Base-by-base conservation (phyloP, 1,140 invertebrate species). In the Drosophila littoralis region DNA sequence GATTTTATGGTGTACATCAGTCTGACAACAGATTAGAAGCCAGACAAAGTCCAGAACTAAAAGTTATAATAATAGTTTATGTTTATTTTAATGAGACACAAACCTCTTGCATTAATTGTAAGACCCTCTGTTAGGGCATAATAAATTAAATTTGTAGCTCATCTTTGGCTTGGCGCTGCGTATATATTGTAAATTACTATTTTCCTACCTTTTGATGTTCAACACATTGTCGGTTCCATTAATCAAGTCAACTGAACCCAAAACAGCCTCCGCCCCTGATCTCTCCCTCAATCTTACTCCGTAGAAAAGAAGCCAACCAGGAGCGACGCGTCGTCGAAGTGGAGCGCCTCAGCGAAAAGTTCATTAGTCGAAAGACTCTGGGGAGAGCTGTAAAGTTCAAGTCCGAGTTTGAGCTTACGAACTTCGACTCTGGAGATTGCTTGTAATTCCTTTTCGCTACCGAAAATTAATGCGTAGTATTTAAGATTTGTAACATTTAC, bases 401-500 rank as follows among this genome's bases (percentile, higher is more conserved):
- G 54, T 61, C 50, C 35, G 55, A 45, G 13, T 17, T 15, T 40
- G 35, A 48, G 52, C 69, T 65, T 65, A 52, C 58, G 51, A 38
- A 22, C 32, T 54, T 59, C 46, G 52, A 59, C 40, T 68, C 45
- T 12, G 8, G 33, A 43, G 40, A 36, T 68, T 68, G 60, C 46
- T 59, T 65, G 74, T 88, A 89, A 89, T 88, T 83, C 74, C 58
- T 75, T 76, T 83, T 77, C 84, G 84, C 84, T 88, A 89, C 84
- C 77, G 84, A 88, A 88, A 89, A 88, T 88, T 83, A 89, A 88
- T 88, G 84, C 84, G 84, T 84, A 80, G 35, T 80, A 80, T 77
- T 84, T 84, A 38, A 28, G 67, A 80, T 83, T 82, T 88, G 66
- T 68, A 74, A 45, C 52, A 75, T 52, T 75, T 57, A 38, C 28